Evolutionary conservation across 2,797 vertebrate genomes (phyloP).

Genomic region (Coluber constrictor): DNA sequence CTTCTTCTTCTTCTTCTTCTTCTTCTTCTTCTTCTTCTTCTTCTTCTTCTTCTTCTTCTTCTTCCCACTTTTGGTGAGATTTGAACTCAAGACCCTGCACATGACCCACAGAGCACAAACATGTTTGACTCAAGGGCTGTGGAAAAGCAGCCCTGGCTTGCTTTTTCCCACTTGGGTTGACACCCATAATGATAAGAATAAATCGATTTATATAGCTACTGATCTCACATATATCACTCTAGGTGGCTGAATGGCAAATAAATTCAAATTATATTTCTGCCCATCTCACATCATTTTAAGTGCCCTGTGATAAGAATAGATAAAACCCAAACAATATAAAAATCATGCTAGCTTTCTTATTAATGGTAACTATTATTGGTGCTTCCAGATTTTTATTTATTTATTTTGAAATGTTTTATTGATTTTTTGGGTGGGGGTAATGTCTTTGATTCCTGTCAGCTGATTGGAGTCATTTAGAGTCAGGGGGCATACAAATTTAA

Average conservation of each 20-base stretch:
- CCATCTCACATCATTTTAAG: background rate
- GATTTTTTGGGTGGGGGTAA: background rate
- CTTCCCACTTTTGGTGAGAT: background rate
- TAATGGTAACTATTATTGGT: background rate
- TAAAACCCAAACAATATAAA: background rate
- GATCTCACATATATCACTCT: background rate
- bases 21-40: no score
- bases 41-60: no score
- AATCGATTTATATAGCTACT: background rate
- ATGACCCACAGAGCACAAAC: background rate
- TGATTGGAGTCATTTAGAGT: background rate
- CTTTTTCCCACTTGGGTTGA: background rate
- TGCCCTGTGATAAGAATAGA: background rate
- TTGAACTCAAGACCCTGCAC: background rate
- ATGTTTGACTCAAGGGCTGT: background rate
- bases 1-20: fast-evolving
- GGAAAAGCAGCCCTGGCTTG: background rate
- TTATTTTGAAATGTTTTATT: background rate
- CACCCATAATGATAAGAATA: background rate
- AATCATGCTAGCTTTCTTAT: background rate
- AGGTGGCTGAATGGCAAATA: background rate
- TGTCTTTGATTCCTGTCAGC: background rate
- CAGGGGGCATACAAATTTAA: background rate
- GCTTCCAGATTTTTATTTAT: background rate
- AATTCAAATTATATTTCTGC: background rate